Base-by-base conservation (phyloP, 2,888 invertebrate genomes). In the Polydrusus tereticollis region DNA sequence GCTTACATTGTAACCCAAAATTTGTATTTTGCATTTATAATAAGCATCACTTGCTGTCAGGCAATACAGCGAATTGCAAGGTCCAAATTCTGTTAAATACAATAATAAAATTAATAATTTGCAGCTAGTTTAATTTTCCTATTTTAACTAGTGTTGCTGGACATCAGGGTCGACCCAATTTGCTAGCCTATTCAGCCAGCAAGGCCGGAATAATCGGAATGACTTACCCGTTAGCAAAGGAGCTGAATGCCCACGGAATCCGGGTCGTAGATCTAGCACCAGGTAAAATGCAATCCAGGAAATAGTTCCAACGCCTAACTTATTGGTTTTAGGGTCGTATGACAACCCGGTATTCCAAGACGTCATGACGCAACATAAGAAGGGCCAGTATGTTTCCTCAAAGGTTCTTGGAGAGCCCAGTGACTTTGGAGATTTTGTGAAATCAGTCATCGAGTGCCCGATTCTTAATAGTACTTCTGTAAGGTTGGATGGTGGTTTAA, bases 231-330 rank as follows among this genome's bases (percentile, higher is more conserved):
- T 10, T 75, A 14, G 65, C 75, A 2, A 72, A 62, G 33, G 75
- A 75, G 36, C 33, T 75, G 18, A 26, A 33, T 14, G 62, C 20
- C 2, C 36, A 62, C 43, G 75, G 72, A 10, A 72, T 75, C 16
- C 45, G 75, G 10, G 72, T 75, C 1, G 47, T 72, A 1, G 72
- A 72, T 43, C 62, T 75, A 41, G 72, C 75, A 14, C 72, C 72
- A 63, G 65, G 74, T 72, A 59, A 47, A n/a, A 33, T 33, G 7
- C 12, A 33, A 12, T 33, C 7, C 33, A 2, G 12, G 33, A 33
- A 10, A 33, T 33, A 10, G 7, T 33, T 10, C 7, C 3, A 10
- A 33, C 10, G 1, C 7, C 3, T 33, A 1, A 33, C 33, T 3
- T 33, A n/a, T 36, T 36, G 12, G 16, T 55, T 58, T 1, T n/a